Evolutionary conservation across 2,888 invertebrate genomes (phyloP).

Genomic region (Pyrocoelia pectoralis): DNA sequence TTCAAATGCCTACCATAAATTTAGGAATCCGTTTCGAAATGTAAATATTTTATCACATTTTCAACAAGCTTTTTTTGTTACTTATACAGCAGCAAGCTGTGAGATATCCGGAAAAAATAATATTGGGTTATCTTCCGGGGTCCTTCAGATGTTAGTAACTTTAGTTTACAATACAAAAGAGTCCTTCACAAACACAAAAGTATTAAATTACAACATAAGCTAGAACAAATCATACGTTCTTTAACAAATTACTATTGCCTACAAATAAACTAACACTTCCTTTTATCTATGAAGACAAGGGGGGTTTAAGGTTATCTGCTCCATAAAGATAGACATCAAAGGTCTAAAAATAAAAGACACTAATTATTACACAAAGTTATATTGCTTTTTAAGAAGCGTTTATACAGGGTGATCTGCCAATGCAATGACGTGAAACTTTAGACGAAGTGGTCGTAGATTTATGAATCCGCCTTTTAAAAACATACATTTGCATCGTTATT

Average conservation of each 20-base stretch:
- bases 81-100: background rate
- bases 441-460: slow-evolving; percentile 1
- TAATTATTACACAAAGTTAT: slow-evolving; percentile 10
- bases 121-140: background rate
- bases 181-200: slow-evolving; percentile 1
- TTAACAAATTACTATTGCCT: slow-evolving; percentile 22
- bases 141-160: background rate
- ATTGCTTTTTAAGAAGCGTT: slow-evolving; percentile 9
- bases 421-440: too few species aligned
- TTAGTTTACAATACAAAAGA: background rate
- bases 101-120: slow-evolving; percentile 1
- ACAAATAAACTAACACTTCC: slow-evolving; percentile 33
- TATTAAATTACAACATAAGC: slow-evolving; percentile 18
- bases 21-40: background rate
- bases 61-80: background rate
- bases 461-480: too few species aligned
- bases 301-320: slow-evolving; percentile 25
- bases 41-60: slow-evolving; percentile 1
- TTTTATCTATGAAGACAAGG: slow-evolving; percentile 24
- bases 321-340: slow-evolving; percentile 26
- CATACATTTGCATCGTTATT: too few species aligned
- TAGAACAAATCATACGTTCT: slow-evolving; percentile 21
- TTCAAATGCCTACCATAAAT: background rate
- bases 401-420: background rate
- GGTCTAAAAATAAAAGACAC: slow-evolving; percentile 25